Base-by-base conservation (phyloP, 2,888 invertebrate genomes). In the Leptinotarsa juncta region DNA sequence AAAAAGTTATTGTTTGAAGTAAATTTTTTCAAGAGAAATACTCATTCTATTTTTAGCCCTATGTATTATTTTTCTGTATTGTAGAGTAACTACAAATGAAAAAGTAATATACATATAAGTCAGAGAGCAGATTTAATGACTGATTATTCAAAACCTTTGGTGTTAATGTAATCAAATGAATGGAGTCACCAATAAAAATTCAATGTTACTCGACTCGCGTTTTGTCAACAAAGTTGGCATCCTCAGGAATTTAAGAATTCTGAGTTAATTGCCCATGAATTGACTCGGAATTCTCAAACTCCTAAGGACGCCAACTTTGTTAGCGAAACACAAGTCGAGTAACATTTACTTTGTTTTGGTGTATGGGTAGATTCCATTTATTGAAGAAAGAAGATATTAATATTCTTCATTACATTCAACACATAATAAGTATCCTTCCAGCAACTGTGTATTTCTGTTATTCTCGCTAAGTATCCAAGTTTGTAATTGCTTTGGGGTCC, bases 1-100 rank as follows among this genome's bases (percentile, higher is more conserved):
- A 55, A 18, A 55, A 55, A 55, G 50, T 55, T 55, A 55, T 55
- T 55, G 20, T 55, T 55, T 55, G 18, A 55, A 55, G 55, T 55
- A 3, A 16, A 50, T 55, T 55, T 55, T 55, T 55, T 10, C n/a
- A 55, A 55, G 10, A 55, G 20, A 18, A 55, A 20, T 55, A 55
- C 12, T 50, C 14, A 50, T 50, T 50, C 3, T 50, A 50, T 50
- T 50, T 16, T 2, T 50, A 50, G 3, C 50, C 50, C 51, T 16
- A 51, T 16, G 16, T 16, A 51, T 51, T 51, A 16, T 51, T 51
- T 51, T 51, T 16, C 16, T 16, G 51, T 51, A 51, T 51, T 51
- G 16, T 16, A 51, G 51, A 51, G 16, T 51, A 51, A 51, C 51
- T 51, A 51, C 16, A 51, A 51, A 51, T 51, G 3, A 51, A 51